These are phyloP conservation scores for Drosophila prosaltans DNA, from an alignment of 1,140 invertebrate species.

Conservation along the genomic window DNA sequence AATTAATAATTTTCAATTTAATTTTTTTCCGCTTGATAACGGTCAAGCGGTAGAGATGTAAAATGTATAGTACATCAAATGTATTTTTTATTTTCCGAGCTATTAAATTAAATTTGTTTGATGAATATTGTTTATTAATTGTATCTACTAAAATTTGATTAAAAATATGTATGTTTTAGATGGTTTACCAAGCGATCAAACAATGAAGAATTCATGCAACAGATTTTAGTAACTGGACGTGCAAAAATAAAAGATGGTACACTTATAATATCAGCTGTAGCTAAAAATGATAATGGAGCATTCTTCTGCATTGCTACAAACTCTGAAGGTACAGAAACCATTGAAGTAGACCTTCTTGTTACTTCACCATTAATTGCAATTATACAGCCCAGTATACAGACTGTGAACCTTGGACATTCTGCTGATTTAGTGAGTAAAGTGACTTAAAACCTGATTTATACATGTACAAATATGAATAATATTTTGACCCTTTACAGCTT, in stretches of 20 bases:
- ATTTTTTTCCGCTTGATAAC: no score
- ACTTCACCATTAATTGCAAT: conserved; percentile 84
- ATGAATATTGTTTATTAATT: no score
- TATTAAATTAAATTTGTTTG: no score
- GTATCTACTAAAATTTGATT: no score
- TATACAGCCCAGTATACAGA: conserved; percentile 84
- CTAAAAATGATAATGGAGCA: conserved; percentile 84
- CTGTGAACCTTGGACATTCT: conserved; percentile 84
- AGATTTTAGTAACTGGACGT: conserved; percentile 82
- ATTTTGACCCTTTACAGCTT: conserved; percentile 72
- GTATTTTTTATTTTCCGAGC: no score
- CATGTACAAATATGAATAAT: not conserved
- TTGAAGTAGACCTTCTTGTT: conserved; percentile 84
- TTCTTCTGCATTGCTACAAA: conserved; percentile 85
- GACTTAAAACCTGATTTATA: not conserved
- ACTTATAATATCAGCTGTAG: conserved; percentile 84
- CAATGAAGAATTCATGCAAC: conserved; percentile 84
- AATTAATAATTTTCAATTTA: no score
- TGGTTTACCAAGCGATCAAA: conserved; percentile 84
- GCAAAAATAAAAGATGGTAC: conserved; percentile 84
- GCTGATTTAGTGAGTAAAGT: conserved; percentile 85
- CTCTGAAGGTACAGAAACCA: conserved; percentile 84
- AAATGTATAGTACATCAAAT: no score
- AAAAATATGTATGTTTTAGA: conserved; percentile 55
- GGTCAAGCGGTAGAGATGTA: no score